Conservation (phyloP, 2,113 vertebrate species). For the Perccottus glenii region DNA sequence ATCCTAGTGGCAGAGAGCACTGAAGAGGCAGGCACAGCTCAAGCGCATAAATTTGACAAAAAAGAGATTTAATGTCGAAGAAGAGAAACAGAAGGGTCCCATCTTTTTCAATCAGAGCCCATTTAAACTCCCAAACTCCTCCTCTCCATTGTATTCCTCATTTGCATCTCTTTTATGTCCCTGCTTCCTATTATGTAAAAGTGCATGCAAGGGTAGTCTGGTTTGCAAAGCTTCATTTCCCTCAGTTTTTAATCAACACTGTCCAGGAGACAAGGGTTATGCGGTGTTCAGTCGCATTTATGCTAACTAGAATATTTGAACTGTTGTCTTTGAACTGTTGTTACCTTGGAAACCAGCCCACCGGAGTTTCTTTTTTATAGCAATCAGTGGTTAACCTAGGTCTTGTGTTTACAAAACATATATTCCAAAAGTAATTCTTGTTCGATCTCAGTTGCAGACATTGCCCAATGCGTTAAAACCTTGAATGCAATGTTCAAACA, state of each 20-base stretch:
- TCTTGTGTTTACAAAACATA: conserved; percentile 44
- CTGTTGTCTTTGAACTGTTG: conserved; percentile 59
- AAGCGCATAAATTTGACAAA: conserved; percentile 51
- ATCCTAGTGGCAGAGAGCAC: conserved; percentile 13
- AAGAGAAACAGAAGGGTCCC: conserved; percentile 58
- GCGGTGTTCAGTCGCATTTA: conserved; percentile 52
- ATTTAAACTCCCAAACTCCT: conserved; percentile 59
- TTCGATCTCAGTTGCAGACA: conserved; percentile 5
- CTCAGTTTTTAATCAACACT: conserved; percentile 67
- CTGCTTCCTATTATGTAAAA: conserved; percentile 63
- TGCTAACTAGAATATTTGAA: conserved; percentile 64
- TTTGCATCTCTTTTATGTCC: conserved; percentile 76
- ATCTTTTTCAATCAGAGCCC: conserved; percentile 63
- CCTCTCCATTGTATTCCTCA: conserved; percentile 49
- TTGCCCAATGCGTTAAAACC: conserved; percentile 1
- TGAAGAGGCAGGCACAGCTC: conserved; percentile 28
- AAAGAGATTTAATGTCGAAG: conserved; percentile 37
- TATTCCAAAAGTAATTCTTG: conserved; percentile 4
- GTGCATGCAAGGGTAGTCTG: conserved; percentile 25
- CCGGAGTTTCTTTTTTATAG: conserved; percentile 49
- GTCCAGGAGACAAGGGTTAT: conserved; percentile 38
- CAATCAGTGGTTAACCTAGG: conserved; percentile 49
- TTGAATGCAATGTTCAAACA: conserved; percentile 12
- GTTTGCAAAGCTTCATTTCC: conserved; percentile 57
- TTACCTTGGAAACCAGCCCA: conserved; percentile 72